Base-by-base conservation (phyloP, 2,113 vertebrate species). In the Megaleporinus macrocephalus region DNA sequence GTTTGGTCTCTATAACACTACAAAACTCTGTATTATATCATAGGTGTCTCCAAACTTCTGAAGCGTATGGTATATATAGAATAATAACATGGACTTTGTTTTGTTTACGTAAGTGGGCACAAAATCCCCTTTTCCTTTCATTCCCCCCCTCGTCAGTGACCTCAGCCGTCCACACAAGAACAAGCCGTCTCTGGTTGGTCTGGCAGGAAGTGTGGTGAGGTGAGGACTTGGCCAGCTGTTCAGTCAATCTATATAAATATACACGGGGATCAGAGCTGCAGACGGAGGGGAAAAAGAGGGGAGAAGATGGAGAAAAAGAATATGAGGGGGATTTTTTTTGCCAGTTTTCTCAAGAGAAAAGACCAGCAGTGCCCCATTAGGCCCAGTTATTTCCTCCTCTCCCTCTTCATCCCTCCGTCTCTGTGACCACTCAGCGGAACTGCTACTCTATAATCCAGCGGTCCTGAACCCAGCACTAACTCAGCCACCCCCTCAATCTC, bases 201-300 rank as follows among this genome's bases (percentile, higher is more conserved):
- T 62, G 76, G 44, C 72, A 86, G 85, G 87, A 88, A 83, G 80
- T 74, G 83, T 59, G 78, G 79, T 51, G 24, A 80, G 78, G 29
- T 61, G 72, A 47, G 63, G 36, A 79, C 30, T 68, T 29, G 33
- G 24, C 70, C 84, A 82, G 73, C 68, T 55, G 36, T 83, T 83
- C n/a, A n/a, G 22, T 20, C 20, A 22, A 61, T 59, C 36, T 47
- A 76, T 16, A 29, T n/a, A 79, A 70, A 79, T 76, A 72, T 69
- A 84, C 33, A 55, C 68, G n/a, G 26, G 55, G 11, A 74, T 71
- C 71, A 18, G 18, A 51, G 49, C n/a, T 20, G 47, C 16, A 18
- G 44, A 59, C 12, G 51, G 6, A 77, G n/a, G 53, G 22, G 29
- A 53, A 49, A 55, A 20, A 63, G 22, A 6, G 44, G 84, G 74